These are phyloP conservation scores for Galeopsomyia nigrocyanea DNA, from an alignment of 2,888 invertebrate genomes.

Conservation along the genomic window DNA sequence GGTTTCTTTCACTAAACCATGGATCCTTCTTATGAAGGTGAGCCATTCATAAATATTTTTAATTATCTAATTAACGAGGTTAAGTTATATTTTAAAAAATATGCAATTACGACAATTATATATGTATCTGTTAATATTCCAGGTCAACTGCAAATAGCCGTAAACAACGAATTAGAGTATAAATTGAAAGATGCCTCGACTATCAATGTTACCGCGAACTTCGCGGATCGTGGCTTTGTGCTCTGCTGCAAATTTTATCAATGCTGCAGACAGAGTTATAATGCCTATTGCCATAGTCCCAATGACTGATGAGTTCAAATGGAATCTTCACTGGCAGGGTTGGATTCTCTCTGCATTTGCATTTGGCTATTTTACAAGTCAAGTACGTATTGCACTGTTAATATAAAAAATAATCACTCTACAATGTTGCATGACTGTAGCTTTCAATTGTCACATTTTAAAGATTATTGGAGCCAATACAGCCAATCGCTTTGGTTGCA, in stretches of 20 bases:
- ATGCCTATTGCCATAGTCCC: constrained; percentile 85
- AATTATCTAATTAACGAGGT: constrained; percentile 16
- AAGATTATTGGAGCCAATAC: constrained; percentile 78
- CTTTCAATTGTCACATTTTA: constrained; percentile 24
- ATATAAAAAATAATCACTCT: no score
- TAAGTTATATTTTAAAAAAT: constrained; percentile 17
- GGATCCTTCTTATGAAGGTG: constrained; percentile 29
- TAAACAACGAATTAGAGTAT: constrained; percentile 16
- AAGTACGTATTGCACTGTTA: constrained; percentile 68
- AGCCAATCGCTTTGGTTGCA: constrained; percentile 78
- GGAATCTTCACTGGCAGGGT: constrained; percentile 80
- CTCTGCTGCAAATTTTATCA: constrained; percentile 82
- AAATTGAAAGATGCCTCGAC: constrained; percentile 66
- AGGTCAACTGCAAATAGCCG: constrained; percentile 9
- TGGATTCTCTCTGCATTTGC: constrained; percentile 84
- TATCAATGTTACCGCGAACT: constrained; percentile 71
- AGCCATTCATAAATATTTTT: constrained; percentile 17
- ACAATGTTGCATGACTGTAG: neutral
- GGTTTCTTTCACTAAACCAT: constrained; percentile 32
- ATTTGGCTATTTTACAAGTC: constrained; percentile 82
- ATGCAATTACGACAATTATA: no score
- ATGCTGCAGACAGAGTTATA: constrained; percentile 82
- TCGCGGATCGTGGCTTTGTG: constrained; percentile 77
- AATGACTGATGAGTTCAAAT: constrained; percentile 80
- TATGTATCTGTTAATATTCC: neutral